phyloP scores from a whole-genome alignment of 1,140 invertebrate species.

The Neotoxoptera formosana region DNA sequence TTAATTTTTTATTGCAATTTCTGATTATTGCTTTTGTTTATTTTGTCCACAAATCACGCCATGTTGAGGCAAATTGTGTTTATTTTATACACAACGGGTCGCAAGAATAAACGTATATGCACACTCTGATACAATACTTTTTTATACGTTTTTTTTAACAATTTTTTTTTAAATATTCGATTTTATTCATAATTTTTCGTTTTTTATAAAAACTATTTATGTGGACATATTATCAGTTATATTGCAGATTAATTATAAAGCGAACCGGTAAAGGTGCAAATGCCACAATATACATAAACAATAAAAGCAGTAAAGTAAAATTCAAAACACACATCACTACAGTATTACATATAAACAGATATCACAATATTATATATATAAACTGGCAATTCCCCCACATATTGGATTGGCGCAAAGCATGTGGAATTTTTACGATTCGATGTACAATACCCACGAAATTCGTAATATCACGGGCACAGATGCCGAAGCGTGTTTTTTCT shows the following conservation, averaged over 20 bases:
- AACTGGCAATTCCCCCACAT: neutral
- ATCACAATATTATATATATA: neutral
- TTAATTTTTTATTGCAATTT: too few species aligned
- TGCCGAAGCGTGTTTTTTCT: neutral
- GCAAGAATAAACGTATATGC: neutral
- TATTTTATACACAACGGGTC: too few species aligned
- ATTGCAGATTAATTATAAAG: neutral
- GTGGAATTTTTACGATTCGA: neutral
- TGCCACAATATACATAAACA: neutral
- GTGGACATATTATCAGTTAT: neutral
- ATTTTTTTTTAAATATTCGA: neutral
- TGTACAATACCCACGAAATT: neutral
- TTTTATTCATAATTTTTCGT: neutral
- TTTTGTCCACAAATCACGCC: too few species aligned
- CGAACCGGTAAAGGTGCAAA: neutral
- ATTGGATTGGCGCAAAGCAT: neutral
- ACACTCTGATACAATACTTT: neutral
- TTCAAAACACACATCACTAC: neutral
- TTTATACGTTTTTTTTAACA: neutral
- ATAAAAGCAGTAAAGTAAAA: neutral
- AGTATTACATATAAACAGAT: neutral
- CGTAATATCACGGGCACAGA: neutral
- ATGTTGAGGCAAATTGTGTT: too few species aligned
- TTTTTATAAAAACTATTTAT: too few species aligned
- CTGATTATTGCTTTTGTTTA: too few species aligned